phyloP scores from a whole-genome alignment of 2,888 invertebrate genomes.

The Graphium colonna region DNA sequence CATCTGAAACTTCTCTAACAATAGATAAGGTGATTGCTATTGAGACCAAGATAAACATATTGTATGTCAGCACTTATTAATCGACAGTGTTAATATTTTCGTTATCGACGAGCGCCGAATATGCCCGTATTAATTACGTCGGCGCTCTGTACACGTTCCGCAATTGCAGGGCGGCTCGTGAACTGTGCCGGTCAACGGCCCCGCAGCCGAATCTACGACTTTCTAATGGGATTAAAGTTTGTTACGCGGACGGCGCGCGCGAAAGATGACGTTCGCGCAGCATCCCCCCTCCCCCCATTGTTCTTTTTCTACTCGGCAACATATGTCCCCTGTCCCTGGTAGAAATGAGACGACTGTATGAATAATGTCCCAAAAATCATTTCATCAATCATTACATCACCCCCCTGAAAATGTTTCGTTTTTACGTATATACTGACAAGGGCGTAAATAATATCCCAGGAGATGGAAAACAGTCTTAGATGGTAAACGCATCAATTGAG shows the following conservation, averaged over 20 bases:
- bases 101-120: not conserved
- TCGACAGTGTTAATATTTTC: not conserved
- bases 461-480: too few species aligned
- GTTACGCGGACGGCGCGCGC: constrained; percentile 43
- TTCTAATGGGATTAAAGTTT: constrained; percentile 70
- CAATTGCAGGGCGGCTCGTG: constrained; percentile 57
- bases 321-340: too few species aligned
- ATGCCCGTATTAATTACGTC: constrained; percentile 37
- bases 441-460: too few species aligned
- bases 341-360: too few species aligned
- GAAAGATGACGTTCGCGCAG: constrained; percentile 48
- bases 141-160: constrained; percentile 43
- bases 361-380: too few species aligned
- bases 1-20: not conserved
- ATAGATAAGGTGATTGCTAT: too few species aligned
- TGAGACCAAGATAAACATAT: not conserved
- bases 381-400: too few species aligned
- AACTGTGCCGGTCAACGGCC: constrained; percentile 63
- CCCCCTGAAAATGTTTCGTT: too few species aligned
- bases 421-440: too few species aligned
- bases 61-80: not conserved
- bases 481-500: too few species aligned
- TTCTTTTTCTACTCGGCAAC: too few species aligned
- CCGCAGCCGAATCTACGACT: constrained; percentile 63
- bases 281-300: constrained; percentile 32